phyloP scores from a whole-genome alignment of 1,140 invertebrate species.

The Apis florea region DNA sequence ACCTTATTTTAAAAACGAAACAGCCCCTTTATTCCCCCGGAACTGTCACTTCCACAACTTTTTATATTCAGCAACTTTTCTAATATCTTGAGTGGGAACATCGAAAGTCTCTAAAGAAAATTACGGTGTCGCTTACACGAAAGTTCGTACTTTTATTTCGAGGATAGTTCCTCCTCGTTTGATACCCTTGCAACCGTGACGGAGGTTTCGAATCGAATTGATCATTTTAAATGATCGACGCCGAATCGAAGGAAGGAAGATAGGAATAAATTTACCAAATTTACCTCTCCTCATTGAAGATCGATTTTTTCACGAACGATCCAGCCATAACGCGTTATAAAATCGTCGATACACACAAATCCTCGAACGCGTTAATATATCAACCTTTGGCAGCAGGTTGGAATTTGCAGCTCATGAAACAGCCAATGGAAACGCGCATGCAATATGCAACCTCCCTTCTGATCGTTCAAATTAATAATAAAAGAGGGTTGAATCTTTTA shows the following conservation, averaged over 20 bases:
- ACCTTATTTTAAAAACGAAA: background rate
- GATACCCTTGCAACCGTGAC: background rate
- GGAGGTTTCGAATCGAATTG: background rate
- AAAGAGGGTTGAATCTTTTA: background rate
- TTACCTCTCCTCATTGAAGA: background rate
- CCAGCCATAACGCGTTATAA: background rate
- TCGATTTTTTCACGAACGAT: background rate
- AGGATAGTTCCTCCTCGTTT: background rate
- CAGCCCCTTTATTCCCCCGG: background rate
- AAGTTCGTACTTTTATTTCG: background rate
- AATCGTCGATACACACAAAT: background rate
- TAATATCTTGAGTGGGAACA: constrained; percentile 5
- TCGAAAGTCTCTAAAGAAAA: background rate
- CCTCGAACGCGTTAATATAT: constrained; percentile 2
- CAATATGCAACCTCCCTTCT: background rate
- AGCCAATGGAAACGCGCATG: background rate
- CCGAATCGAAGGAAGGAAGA: background rate
- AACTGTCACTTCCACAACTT: background rate
- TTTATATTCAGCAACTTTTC: constrained; percentile 3
- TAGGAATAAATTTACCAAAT: background rate
- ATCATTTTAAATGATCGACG: background rate
- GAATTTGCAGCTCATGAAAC: constrained; percentile 1
- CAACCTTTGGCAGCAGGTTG: background rate
- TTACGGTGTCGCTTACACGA: background rate
- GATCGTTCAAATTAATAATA: constrained; percentile 20